These are phyloP conservation scores for Astreopora myriophthalma DNA, from an alignment of 64 coral and sea anemone genomes.

Conservation along the genomic window DNA sequence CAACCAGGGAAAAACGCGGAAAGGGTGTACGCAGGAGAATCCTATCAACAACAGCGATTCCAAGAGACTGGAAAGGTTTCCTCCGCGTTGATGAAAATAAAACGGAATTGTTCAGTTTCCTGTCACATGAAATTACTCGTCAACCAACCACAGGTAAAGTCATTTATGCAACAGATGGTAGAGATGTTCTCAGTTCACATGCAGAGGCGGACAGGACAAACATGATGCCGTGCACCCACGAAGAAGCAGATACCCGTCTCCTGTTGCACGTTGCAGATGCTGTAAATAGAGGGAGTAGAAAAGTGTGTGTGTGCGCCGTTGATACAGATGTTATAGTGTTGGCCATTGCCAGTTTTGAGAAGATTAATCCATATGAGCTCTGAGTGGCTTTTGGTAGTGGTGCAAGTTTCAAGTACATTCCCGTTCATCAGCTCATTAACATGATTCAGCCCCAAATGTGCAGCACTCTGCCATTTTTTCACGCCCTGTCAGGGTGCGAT, in stretches of 20 bases:
- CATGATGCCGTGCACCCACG: background rate
- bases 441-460: background rate
- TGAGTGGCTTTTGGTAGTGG: slow-evolving; percentile 48
- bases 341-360: background rate
- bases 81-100: slow-evolving; percentile 52
- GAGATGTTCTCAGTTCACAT: background rate
- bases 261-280: background rate
- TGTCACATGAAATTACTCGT: background rate
- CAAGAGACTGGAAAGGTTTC: slow-evolving; percentile 49
- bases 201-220: background rate
- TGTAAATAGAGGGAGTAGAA: background rate
- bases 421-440: slow-evolving; percentile 19
- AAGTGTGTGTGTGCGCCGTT: slow-evolving; percentile 13
- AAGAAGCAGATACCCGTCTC: slow-evolving; percentile 60
- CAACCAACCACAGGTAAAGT: background rate
- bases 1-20: slow-evolving; percentile 1
- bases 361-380: background rate
- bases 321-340: slow-evolving; percentile 57
- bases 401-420: background rate
- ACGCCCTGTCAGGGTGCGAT: slow-evolving; percentile 63
- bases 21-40: background rate
- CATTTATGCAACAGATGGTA: background rate
- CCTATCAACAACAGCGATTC: background rate
- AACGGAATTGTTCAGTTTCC: slow-evolving; percentile 49
- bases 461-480: slow-evolving; percentile 25